Percentiles rank a stretch among this genome's conserved stretches.
These are phyloP conservation scores for Andrena marginata DNA, from an alignment of 2,888 invertebrate species.

Conservation along the genomic window DNA sequence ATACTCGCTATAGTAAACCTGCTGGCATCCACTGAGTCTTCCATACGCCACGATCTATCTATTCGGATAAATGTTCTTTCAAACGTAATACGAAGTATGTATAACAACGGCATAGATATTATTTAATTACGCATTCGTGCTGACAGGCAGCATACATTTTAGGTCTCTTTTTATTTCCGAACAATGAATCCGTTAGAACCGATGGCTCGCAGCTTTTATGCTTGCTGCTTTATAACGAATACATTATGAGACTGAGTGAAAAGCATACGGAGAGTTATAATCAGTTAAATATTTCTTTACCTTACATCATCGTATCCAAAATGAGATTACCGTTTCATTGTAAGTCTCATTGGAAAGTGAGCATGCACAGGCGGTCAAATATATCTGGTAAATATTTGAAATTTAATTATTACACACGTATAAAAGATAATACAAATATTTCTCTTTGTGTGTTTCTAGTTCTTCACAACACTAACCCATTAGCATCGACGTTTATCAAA, in stretches of 20 bases:
- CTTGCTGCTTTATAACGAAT: constrained; percentile 86
- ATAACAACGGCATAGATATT: constrained; percentile 26
- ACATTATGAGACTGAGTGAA: constrained; percentile 76
- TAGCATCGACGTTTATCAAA: constrained; percentile 74
- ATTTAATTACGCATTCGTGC: constrained; percentile 14
- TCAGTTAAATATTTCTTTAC: constrained; percentile 84
- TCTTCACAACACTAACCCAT: constrained; percentile 69
- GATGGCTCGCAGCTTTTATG: constrained; percentile 86
- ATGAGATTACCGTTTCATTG: constrained; percentile 86
- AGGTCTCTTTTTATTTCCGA: constrained; percentile 87
- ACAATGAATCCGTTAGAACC: constrained; percentile 86
- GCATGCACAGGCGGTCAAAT: constrained; percentile 82
- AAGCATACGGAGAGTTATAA: constrained; percentile 64
- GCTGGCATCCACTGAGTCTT: constrained; percentile 86
- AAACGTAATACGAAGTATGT: constrained; percentile 86
- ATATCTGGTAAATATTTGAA: constrained; percentile 75
- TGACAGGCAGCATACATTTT: constrained; percentile 18
- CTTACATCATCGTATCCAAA: constrained; percentile 83
- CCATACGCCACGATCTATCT: constrained; percentile 87
- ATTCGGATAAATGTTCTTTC: constrained; percentile 84
- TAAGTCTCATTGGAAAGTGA: constrained; percentile 85
- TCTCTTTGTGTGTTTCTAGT: constrained; percentile 66
- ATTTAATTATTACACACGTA: neutral
- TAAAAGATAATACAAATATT: neutral
- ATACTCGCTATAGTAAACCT: constrained; percentile 85